These are phyloP conservation scores for Malacoraja senta DNA, from an alignment of 2,797 vertebrate genomes.

Conservation along the genomic window DNA sequence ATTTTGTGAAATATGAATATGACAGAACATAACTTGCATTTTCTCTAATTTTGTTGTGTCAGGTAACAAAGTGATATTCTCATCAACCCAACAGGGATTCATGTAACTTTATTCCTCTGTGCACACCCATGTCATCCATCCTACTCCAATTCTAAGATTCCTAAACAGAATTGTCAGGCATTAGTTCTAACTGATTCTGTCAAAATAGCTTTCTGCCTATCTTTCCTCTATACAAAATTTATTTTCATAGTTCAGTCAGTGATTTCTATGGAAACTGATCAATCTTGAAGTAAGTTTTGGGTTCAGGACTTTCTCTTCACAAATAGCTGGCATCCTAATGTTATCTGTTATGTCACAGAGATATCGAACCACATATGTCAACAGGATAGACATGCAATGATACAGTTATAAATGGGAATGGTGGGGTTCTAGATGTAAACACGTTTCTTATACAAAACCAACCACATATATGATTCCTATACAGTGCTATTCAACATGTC, in stretches of 20 bases:
- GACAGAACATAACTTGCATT: too few species aligned
- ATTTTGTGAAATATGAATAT: too few species aligned
- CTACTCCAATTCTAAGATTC: not conserved
- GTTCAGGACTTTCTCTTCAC: not conserved
- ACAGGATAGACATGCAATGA: not conserved
- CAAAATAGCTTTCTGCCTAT: not conserved
- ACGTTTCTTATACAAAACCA: not conserved
- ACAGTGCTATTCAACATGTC: not conserved
- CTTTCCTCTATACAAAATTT: not conserved
- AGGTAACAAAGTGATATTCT: not conserved
- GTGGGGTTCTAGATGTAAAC: not conserved
- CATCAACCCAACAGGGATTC: not conserved
- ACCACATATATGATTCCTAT: not conserved
- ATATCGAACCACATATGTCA: not conserved
- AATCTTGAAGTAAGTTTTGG: not conserved
- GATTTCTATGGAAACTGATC: constrained; percentile 27
- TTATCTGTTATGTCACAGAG: too few species aligned
- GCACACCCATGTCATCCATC: not conserved
- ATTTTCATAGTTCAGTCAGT: not conserved
- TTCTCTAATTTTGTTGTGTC: not conserved
- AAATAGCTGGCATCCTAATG: not conserved
- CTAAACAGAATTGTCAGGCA: not conserved
- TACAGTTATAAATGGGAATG: not conserved
- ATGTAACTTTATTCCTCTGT: not conserved
- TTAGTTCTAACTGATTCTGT: not conserved